Base-by-base conservation (phyloP, 2,113 vertebrate species). In the Calypte anna region DNA sequence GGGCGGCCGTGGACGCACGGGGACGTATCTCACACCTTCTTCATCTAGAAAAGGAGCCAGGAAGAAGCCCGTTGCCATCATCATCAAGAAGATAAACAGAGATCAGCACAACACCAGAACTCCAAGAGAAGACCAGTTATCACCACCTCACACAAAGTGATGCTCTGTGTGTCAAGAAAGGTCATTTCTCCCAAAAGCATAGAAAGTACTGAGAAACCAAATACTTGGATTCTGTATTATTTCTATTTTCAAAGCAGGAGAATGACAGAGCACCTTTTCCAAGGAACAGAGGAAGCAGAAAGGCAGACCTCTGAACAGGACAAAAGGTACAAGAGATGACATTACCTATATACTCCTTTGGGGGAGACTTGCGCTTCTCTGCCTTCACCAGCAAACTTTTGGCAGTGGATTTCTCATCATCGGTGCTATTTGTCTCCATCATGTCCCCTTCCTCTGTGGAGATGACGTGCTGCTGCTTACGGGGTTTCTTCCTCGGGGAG, bases 361-460 rank as follows among this genome's bases (percentile, higher is more conserved):
- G 99, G 79, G 99, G 99, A 46, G 99, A 99, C 94, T 99, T 99
- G 13, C 99, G 98, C 80, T 99, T 98, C 96, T 99, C 99, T 5
- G 98, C 97, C 83, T 99, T 98, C 86, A 98, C 98, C 28, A 98
- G 94, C 67, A 99, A 97, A 64, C 97, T 98, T 96, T 99, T 98
- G 90, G 98, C 97, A 44, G 98, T 97, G 50, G 98, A 97, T 94
- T 98, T 99, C 93, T 99, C 99, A 46, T 99, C 99, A 9, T 99
- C 99, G 1, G 99, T 99, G 97, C 99, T 99, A 96, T 99, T 99
- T 22, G 99, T 99, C 97, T 99, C 99, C 98, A 99, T 98, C 99
- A 99, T 99, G 83, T 99, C 99, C 3, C 98, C 99, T 95, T 99
- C 99, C 96, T 99, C 99, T 5, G 99, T 99, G 28, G 99, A 99